Conservation (phyloP, 1,140 invertebrate species). For the Lutraria rhynchaena region DNA sequence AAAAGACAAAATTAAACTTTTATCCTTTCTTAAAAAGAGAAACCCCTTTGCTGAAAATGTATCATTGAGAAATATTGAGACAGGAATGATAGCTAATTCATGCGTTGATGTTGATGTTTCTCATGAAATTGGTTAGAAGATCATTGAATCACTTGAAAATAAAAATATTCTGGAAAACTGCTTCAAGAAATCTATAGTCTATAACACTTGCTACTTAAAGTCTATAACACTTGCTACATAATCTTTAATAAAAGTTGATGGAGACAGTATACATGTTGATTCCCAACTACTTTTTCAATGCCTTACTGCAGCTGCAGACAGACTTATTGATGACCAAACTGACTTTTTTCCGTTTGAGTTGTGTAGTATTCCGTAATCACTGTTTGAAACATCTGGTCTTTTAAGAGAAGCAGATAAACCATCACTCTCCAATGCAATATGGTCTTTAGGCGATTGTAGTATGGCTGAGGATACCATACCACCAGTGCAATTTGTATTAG, state of each 20-base stretch:
- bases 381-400: neutral
- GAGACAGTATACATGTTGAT: neutral
- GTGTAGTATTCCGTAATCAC: neutral
- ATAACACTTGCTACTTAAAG: neutral
- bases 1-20: neutral
- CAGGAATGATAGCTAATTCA: neutral
- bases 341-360: neutral
- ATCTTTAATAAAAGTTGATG: neutral
- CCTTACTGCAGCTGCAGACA: neutral
- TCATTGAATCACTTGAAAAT: neutral
- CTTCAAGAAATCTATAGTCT: neutral
- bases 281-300: conserved; percentile 9
- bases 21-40: neutral
- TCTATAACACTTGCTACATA: neutral
- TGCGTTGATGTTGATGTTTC: neutral
- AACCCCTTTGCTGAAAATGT: neutral
- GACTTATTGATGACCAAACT: neutral
- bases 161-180: neutral
- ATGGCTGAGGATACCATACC: neutral
- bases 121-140: neutral
- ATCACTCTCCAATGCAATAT: neutral
- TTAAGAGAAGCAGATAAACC: neutral
- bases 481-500: neutral
- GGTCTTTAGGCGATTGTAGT: neutral
- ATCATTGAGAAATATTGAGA: conserved; percentile 1